Evolutionary conservation across 2,113 vertebrate genomes (phyloP).

Genomic region (Arenaria interpres): DNA sequence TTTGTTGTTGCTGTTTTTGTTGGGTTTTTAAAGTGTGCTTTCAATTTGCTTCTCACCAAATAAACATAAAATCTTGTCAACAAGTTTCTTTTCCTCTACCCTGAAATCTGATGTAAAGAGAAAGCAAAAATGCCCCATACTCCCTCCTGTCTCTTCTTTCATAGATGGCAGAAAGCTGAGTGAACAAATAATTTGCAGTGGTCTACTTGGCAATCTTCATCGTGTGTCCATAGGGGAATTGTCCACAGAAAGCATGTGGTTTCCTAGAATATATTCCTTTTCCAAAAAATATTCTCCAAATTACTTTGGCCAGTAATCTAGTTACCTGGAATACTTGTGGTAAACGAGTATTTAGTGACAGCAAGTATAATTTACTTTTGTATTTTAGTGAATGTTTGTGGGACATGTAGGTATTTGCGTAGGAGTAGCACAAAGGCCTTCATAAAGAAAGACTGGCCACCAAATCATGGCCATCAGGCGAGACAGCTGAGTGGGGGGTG

Average conservation of each 20-base stretch:
- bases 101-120: background rate
- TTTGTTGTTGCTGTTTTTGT: background rate
- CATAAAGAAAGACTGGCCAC: background rate
- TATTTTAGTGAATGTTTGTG: background rate
- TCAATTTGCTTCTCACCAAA: constrained; percentile 32
- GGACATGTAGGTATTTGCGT: background rate
- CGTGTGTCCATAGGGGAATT: fast-evolving
- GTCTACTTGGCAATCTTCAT: background rate
- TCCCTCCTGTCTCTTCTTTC: background rate
- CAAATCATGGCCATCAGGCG: fast-evolving
- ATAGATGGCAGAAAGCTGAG: background rate
- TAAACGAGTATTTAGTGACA: background rate
- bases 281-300: background rate
- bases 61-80: constrained; percentile 30
- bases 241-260: background rate
- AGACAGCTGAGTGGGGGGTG: fast-evolving
- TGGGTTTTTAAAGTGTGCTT: constrained; percentile 3
- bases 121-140: background rate
- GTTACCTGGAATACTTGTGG: background rate
- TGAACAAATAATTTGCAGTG: background rate
- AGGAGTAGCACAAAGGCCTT: background rate
- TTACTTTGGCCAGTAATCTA: background rate
- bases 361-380: background rate
- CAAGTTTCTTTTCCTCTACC: background rate
- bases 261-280: background rate